Conservation (phyloP, 2,888 invertebrate genomes). For the Eulithis testata region DNA sequence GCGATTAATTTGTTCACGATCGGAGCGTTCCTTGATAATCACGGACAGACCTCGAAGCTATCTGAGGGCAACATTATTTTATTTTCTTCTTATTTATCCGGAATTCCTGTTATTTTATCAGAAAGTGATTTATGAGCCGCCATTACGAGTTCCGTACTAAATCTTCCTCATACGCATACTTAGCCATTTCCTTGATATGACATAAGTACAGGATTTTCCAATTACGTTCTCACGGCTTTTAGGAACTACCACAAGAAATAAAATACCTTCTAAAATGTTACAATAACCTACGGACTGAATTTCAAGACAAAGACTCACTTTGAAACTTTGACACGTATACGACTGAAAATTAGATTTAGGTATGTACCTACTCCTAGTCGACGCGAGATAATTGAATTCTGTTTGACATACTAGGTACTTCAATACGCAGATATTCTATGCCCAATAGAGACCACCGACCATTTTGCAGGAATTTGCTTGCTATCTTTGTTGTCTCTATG, state of each 20-base stretch:
- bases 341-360: background rate
- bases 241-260: too few relatives aligned
- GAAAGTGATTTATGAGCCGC: conserved; percentile 18
- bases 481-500: too few relatives aligned
- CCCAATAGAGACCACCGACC: too few relatives aligned
- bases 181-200: conserved; percentile 11
- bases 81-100: conserved; percentile 4
- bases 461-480: too few relatives aligned
- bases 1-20: conserved; percentile 13
- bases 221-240: background rate
- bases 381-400: background rate
- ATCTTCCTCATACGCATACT: conserved; percentile 25
- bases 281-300: too few relatives aligned
- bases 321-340: conserved; percentile 3
- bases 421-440: too few relatives aligned
- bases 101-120: conserved; percentile 14
- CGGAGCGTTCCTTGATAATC: conserved; percentile 10
- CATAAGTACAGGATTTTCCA: background rate
- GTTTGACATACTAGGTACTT: background rate
- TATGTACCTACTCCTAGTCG: background rate
- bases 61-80: conserved; percentile 11
- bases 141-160: conserved; percentile 15
- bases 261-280: too few relatives aligned
- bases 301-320: background rate
- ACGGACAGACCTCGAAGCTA: conserved; percentile 5